Percentiles rank a stretch among this genome's conserved stretches.
phyloP scores from a whole-genome alignment of 1,140 invertebrate genomes.

The Vanessa atalanta region DNA sequence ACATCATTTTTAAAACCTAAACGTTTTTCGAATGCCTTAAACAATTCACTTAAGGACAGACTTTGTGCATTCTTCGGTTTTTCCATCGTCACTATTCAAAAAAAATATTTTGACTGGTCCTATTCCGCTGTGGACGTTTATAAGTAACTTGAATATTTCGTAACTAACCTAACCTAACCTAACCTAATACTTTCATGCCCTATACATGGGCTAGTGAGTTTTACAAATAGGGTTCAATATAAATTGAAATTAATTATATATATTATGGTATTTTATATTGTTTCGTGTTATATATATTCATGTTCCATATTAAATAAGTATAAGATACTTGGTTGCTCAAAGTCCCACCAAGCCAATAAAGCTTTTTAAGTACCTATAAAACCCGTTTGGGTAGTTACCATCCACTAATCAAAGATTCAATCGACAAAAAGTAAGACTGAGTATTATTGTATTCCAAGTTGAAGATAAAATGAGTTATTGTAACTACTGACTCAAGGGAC shows the following conservation, averaged over 20 bases:
- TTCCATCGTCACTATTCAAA: slow-evolving; percentile 33
- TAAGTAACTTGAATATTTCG: slow-evolving; percentile 18
- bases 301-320: too few relatives aligned
- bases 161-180: slow-evolving; percentile 8
- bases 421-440: too few relatives aligned
- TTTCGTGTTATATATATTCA: too few relatives aligned
- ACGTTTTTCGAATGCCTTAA: slow-evolving; percentile 60
- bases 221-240: not conserved
- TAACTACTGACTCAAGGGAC: too few relatives aligned
- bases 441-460: too few relatives aligned
- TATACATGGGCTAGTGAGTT: not conserved
- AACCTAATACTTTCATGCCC: not conserved
- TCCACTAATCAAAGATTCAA: too few relatives aligned
- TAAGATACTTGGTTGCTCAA: too few relatives aligned
- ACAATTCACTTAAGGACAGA: slow-evolving; percentile 51
- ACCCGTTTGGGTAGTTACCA: too few relatives aligned
- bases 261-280: too few relatives aligned
- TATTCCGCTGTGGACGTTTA: not conserved
- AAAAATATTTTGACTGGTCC: not conserved
- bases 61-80: slow-evolving; percentile 38
- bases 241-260: not conserved
- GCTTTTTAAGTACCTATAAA: too few relatives aligned
- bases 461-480: too few relatives aligned
- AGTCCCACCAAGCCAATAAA: too few relatives aligned
- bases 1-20: slow-evolving; percentile 70